These are phyloP conservation scores for Illadopsis cleaveri DNA, from an alignment of 2,113 vertebrate species.

Conservation along the genomic window DNA sequence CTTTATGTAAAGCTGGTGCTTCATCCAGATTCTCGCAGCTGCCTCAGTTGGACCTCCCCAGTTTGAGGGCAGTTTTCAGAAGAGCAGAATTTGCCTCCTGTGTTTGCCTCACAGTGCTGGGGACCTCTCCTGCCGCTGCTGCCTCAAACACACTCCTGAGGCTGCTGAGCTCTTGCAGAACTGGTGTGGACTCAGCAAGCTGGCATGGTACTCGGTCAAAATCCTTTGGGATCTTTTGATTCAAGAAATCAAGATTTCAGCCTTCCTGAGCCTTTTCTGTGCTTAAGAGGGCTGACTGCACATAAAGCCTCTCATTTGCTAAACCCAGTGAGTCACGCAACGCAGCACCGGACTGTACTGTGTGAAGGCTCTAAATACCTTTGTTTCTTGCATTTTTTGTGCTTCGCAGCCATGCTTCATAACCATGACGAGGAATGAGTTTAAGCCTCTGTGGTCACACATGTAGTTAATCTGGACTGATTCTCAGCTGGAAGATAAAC, in stretches of 20 bases:
- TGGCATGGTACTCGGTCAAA: background rate
- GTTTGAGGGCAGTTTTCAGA: background rate
- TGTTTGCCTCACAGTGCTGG: background rate
- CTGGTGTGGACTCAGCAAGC: fast-evolving
- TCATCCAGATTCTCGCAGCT: background rate
- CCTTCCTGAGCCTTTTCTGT: background rate
- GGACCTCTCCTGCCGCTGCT: background rate
- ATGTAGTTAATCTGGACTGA: background rate
- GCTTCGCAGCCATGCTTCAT: background rate
- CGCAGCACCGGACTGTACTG: fast-evolving
- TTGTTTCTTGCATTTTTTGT: background rate
- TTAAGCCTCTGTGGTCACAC: background rate
- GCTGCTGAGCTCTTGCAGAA: background rate
- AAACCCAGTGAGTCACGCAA: fast-evolving
- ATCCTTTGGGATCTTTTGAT: background rate
- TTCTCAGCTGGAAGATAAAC: background rate
- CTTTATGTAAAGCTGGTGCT: background rate
- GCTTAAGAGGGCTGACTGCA: background rate
- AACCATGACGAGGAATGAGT: background rate
- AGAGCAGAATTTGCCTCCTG: background rate
- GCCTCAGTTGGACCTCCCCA: fast-evolving
- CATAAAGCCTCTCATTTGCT: background rate
- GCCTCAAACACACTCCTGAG: fast-evolving
- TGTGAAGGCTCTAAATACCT: background rate
- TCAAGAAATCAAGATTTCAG: background rate